A percentile compares a stretch with the other conserved stretches of the same genome.
phyloP scores from a whole-genome alignment of 2,888 invertebrate species.

The Calliopum simillimum region DNA sequence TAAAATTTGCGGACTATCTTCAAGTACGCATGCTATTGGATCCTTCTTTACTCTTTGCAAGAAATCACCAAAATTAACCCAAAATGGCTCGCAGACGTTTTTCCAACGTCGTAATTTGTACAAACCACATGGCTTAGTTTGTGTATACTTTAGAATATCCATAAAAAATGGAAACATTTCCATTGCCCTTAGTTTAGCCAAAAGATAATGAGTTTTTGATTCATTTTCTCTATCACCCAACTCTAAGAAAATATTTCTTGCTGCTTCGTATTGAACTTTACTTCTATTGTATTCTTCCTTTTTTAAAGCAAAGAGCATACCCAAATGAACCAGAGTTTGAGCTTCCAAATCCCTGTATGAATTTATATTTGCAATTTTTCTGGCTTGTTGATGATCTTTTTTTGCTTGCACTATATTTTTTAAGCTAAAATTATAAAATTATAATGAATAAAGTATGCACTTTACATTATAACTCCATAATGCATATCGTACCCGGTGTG shows the following conservation, averaged over 20 bases:
- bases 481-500: slow-evolving; percentile 27
- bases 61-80: slow-evolving; percentile 37
- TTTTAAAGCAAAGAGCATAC: slow-evolving; percentile 51
- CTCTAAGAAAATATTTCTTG: slow-evolving; percentile 54
- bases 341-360: slow-evolving; percentile 50
- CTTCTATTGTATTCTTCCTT: slow-evolving; percentile 49
- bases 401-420: slow-evolving; percentile 47
- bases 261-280: slow-evolving; percentile 51
- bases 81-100: slow-evolving; percentile 55
- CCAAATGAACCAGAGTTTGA: slow-evolving; percentile 50
- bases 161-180: slow-evolving; percentile 58
- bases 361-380: slow-evolving; percentile 48
- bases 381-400: slow-evolving; percentile 47
- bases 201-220: slow-evolving; percentile 53
- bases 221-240: slow-evolving; percentile 51
- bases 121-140: slow-evolving; percentile 51
- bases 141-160: slow-evolving; percentile 54
- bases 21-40: too few species aligned
- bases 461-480: slow-evolving; percentile 11
- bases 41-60: too few species aligned
- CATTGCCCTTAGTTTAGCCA: slow-evolving; percentile 57
- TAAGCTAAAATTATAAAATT: slow-evolving; percentile 42
- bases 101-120: slow-evolving; percentile 57
- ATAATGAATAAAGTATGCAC: not conserved
- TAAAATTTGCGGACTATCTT: too few species aligned